Evolutionary conservation across 2,888 invertebrate species (phyloP).

Genomic region (Tinea trinotella): DNA sequence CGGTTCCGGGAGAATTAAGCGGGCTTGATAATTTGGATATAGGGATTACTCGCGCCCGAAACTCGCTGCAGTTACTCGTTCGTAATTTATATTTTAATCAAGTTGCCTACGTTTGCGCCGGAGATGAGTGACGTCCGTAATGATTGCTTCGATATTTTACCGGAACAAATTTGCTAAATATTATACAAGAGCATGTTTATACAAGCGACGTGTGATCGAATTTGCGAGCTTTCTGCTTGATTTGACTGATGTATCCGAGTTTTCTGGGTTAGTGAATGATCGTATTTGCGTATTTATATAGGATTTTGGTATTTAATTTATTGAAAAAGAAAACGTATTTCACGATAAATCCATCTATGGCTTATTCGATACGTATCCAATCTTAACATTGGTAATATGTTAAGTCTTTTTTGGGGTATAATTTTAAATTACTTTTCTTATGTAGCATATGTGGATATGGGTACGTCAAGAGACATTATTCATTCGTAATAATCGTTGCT

Average conservation of each 20-base stretch:
- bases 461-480: neutral
- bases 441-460: neutral
- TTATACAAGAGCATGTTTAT: slow-evolving; percentile 4
- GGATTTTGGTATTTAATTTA: neutral
- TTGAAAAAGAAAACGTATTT: neutral
- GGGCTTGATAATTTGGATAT: slow-evolving; percentile 11
- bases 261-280: neutral
- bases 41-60: neutral
- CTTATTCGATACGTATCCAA: too few relatives aligned
- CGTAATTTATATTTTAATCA: slow-evolving; percentile 50
- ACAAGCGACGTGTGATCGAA: neutral
- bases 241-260: slow-evolving; percentile 5
- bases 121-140: slow-evolving; percentile 43
- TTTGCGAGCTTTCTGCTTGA: slow-evolving; percentile 6
- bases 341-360: too few relatives aligned
- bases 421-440: too few relatives aligned
- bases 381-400: too few relatives aligned
- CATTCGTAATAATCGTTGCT: neutral
- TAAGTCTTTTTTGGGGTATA: too few relatives aligned
- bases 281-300: neutral
- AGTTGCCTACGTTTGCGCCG: slow-evolving; percentile 28
- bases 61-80: slow-evolving; percentile 20
- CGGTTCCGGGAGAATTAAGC: slow-evolving; percentile 17
- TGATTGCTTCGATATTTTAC: slow-evolving; percentile 19
- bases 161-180: slow-evolving; percentile 3